A percentile compares a stretch with the other conserved stretches of the same genome.
Evolutionary conservation across 2,888 invertebrate genomes (phyloP).

Genomic region (Tromatobia lineatoria): DNA sequence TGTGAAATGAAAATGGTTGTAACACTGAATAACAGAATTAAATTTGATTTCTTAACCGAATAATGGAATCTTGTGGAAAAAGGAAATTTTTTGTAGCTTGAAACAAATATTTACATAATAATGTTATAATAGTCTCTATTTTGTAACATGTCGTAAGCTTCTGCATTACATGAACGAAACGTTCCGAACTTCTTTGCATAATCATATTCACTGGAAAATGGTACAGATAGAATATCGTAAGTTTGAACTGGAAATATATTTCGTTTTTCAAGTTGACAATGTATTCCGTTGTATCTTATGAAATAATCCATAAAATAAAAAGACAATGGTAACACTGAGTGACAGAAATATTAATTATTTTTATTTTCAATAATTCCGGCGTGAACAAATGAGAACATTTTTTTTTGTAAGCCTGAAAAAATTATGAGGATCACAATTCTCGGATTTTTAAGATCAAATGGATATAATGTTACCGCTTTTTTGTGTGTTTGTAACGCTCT

Average conservation of each 20-base stretch:
- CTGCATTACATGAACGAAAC: no score
- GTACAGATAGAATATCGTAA: neutral
- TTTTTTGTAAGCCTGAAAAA: neutral
- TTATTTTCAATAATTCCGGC: neutral
- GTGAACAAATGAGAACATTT: no score
- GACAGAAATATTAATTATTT: neutral
- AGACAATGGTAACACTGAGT: neutral
- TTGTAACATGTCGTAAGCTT: no score
- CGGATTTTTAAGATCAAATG: neutral
- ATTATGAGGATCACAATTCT: no score
- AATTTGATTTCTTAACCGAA: no score
- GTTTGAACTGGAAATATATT: neutral
- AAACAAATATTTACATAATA: no score
- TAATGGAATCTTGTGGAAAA: no score
- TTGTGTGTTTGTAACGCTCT: constrained; percentile 40
- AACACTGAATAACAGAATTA: no score
- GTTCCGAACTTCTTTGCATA: no score
- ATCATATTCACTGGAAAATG: constrained; percentile 1
- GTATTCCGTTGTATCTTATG: neutral
- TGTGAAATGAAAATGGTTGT: no score
- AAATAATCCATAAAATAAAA: neutral
- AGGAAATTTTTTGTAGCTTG: no score
- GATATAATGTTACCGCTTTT: neutral
- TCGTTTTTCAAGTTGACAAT: neutral
- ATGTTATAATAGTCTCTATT: no score